Evolutionary conservation across 2,888 invertebrate species (phyloP).

Genomic region (Trissoscelio sp.): DNA sequence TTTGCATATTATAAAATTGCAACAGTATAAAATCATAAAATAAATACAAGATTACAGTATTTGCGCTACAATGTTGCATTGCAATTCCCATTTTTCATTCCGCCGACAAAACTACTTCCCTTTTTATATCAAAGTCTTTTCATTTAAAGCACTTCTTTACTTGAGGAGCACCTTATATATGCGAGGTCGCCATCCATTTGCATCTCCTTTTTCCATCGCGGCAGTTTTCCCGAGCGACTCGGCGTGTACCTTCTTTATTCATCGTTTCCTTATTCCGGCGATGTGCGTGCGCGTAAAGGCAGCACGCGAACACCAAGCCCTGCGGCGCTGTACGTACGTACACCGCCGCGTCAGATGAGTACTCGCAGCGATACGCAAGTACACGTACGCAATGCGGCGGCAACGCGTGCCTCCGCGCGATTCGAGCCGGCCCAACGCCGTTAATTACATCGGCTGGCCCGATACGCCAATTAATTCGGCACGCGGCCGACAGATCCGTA

Average conservation of each 20-base stretch:
- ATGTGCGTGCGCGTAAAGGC: conserved; percentile 34
- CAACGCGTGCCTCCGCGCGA: conserved; percentile 51
- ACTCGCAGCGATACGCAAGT: conserved; percentile 23
- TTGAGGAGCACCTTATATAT: neutral
- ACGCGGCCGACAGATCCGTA: conserved; percentile 38
- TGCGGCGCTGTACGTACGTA: conserved; percentile 9
- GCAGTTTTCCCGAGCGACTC: conserved; percentile 8
- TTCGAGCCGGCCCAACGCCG: conserved; percentile 45
- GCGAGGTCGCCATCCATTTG: conserved; percentile 14
- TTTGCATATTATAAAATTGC: too few relatives aligned
- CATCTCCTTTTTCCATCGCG: conserved; percentile 6
- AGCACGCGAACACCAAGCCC: conserved; percentile 16
- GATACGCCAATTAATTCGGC: conserved; percentile 65
- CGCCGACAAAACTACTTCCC: too few relatives aligned
- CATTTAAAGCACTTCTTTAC: too few relatives aligned
- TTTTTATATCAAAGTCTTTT: too few relatives aligned
- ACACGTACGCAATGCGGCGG: conserved; percentile 11
- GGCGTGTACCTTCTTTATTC: conserved; percentile 13
- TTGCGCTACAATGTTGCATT: too few relatives aligned
- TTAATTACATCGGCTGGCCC: conserved; percentile 51
- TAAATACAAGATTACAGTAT: too few relatives aligned
- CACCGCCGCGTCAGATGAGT: conserved; percentile 10
- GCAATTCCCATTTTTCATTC: too few relatives aligned
- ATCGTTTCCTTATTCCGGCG: conserved; percentile 52
- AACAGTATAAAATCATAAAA: too few relatives aligned